phyloP scores from a whole-genome alignment of 2,888 invertebrate genomes.

The Isoperla grammatica region DNA sequence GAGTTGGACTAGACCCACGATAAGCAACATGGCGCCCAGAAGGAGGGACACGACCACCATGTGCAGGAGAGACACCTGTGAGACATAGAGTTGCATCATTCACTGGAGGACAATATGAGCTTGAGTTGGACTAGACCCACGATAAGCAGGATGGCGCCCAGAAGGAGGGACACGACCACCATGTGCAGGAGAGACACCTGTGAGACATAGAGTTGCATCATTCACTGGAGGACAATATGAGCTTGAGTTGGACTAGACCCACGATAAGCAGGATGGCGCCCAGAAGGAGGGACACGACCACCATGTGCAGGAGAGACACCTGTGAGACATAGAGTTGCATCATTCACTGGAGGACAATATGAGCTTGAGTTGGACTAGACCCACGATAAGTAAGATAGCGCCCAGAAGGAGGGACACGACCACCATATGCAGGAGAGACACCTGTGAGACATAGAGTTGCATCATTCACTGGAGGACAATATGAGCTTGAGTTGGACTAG shows the following conservation, averaged over 20 bases:
- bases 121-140: slow-evolving; percentile 71
- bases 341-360: no score
- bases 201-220: slow-evolving; percentile 25
- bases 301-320: slow-evolving; percentile 67
- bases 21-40: slow-evolving; percentile 65
- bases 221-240: no score
- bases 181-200: slow-evolving; percentile 69
- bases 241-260: slow-evolving; percentile 68
- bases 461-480: no score
- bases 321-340: slow-evolving; percentile 39
- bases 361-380: slow-evolving; percentile 68
- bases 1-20: slow-evolving; percentile 69
- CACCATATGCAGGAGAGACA: slow-evolving; percentile 65
- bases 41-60: slow-evolving; percentile 67
- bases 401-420: slow-evolving; percentile 69
- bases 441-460: slow-evolving; percentile 45
- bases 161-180: slow-evolving; percentile 64
- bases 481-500: slow-evolving; percentile 68
- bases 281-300: slow-evolving; percentile 66
- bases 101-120: no score
- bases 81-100: slow-evolving; percentile 23
- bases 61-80: slow-evolving; percentile 65
- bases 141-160: slow-evolving; percentile 67
- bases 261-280: slow-evolving; percentile 70
- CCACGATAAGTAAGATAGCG: slow-evolving; percentile 67